Percentiles rank a stretch among this genome's conserved stretches.
Conservation (phyloP, 2,888 invertebrate genomes). For the Drosophila fulvimacula region DNA sequence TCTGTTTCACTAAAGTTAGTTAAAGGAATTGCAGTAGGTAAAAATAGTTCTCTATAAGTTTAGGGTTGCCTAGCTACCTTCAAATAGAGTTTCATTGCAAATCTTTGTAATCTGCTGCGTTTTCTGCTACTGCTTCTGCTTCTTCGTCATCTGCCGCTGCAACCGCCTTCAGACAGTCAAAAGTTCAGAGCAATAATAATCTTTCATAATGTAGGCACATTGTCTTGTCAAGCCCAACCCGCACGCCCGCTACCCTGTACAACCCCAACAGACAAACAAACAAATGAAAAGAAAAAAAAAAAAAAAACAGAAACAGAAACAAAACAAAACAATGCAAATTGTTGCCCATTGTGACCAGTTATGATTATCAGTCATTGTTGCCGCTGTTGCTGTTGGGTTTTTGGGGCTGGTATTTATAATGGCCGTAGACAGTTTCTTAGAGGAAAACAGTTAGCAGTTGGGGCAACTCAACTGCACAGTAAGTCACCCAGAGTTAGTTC, state of each 20-base stretch:
- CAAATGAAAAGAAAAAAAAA: neutral
- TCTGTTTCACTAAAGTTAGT: too few relatives aligned
- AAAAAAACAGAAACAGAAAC: too few relatives aligned
- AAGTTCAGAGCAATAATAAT: slow-evolving; percentile 65
- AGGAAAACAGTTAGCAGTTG: neutral
- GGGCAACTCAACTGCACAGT: slow-evolving; percentile 38
- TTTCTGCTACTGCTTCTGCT: neutral
- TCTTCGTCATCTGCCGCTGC: neutral
- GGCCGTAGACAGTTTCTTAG: slow-evolving; percentile 11
- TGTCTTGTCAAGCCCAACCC: slow-evolving; percentile 29
- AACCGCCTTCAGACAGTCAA: slow-evolving; percentile 29
- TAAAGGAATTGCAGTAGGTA: too few relatives aligned
- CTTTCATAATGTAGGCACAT: slow-evolving; percentile 66
- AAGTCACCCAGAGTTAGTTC: slow-evolving; percentile 59
- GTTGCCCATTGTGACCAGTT: slow-evolving; percentile 72
- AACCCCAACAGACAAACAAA: neutral
- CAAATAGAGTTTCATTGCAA: neutral
- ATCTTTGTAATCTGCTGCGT: neutral
- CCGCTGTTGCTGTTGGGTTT: slow-evolving; percentile 6
- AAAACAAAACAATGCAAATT: slow-evolving; percentile 62
- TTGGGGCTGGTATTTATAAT: slow-evolving; percentile 38
- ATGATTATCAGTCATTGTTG: slow-evolving; percentile 70
- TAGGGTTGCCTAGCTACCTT: neutral
- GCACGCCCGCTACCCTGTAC: neutral
- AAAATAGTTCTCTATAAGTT: too few relatives aligned